These are phyloP conservation scores for Drosophila simulans DNA, from an alignment of 1,140 invertebrate species.

Conservation along the genomic window DNA sequence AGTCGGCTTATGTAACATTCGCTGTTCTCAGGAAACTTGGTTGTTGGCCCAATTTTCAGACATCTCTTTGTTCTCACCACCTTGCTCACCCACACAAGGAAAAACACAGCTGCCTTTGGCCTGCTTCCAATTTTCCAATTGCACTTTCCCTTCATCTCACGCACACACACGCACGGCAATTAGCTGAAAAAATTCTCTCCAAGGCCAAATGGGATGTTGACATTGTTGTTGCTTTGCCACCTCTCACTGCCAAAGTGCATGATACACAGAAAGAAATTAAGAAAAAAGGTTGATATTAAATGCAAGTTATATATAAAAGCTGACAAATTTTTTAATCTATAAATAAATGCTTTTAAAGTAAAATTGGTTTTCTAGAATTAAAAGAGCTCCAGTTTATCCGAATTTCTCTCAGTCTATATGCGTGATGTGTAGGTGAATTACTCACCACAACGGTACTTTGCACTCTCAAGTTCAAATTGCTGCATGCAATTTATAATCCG, in stretches of 20 bases:
- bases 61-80: conserved; percentile 33
- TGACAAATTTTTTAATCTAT: too few relatives aligned
- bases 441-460: conserved; percentile 36
- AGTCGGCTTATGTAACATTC: conserved; percentile 63
- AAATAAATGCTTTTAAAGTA: too few relatives aligned
- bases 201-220: conserved; percentile 39
- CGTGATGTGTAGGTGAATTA: conserved; percentile 46
- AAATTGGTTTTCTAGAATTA: too few relatives aligned
- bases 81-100: conserved; percentile 15
- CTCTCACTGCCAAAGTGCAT: conserved; percentile 9
- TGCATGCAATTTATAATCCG: conserved; percentile 65
- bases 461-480: conserved; percentile 66
- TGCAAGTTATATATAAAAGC: too few relatives aligned
- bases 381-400: too few relatives aligned
- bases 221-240: conserved; percentile 64
- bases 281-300: background rate
- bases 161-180: conserved; percentile 19
- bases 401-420: background rate
- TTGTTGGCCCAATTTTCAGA: conserved; percentile 29
- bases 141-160: conserved; percentile 53
- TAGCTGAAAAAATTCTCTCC: conserved; percentile 39
- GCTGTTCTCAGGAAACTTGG: conserved; percentile 13
- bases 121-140: conserved; percentile 70
- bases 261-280: background rate
- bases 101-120: conserved; percentile 40